Base-by-base conservation (phyloP, 2,797 vertebrate genomes). In the Buphagus erythrorhynchus region DNA sequence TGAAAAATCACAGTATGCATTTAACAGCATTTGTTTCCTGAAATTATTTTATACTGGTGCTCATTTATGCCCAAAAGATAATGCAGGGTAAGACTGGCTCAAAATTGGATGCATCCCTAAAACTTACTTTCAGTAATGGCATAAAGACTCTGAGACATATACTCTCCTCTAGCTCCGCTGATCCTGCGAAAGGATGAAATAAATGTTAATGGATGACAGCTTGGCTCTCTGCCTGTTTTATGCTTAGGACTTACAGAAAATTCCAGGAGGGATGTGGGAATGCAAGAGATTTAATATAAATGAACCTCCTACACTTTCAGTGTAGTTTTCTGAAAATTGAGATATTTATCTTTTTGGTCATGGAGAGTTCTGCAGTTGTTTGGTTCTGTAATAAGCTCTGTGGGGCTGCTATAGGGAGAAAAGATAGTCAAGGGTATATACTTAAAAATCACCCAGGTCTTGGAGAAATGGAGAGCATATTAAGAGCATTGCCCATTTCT, bases 261-360 rank as follows among this genome's bases (percentile, higher is more conserved):
- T 57, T 73, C 31, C 43, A 48, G 42, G 51, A 73, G 11, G 42
- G 29, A 93, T 57, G 86, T 76, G 67, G 19, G 61, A 85, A 95
- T 95, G 65, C 72, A 74, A 35, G 75, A 79, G n/a, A 71, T 80
- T 87, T 95, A 45, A 77, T 83, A 43, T 54, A 93, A 89, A 74
- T 85, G 33, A 76, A 87, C 57, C 45, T 91, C 67, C 74, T 69
- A 85, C 11, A 4, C 52, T 82, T 76, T 13, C 26, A 40, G 51
- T 68, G 55, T 62, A 83, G 62, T 72, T 73, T 89, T 86, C 81
- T 8, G 3, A 82, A 91, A 86, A 94, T 22, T 76, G 22, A 59
- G 12, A 48, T 59, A 0, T 46, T 90, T 76, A 87, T 63, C 35
- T 42, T 81, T 90, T 66, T 52, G 11, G 3, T 74, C 51, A 58